These are phyloP conservation scores for Allygus modestus DNA, from an alignment of 2,888 invertebrate genomes.

Conservation along the genomic window DNA sequence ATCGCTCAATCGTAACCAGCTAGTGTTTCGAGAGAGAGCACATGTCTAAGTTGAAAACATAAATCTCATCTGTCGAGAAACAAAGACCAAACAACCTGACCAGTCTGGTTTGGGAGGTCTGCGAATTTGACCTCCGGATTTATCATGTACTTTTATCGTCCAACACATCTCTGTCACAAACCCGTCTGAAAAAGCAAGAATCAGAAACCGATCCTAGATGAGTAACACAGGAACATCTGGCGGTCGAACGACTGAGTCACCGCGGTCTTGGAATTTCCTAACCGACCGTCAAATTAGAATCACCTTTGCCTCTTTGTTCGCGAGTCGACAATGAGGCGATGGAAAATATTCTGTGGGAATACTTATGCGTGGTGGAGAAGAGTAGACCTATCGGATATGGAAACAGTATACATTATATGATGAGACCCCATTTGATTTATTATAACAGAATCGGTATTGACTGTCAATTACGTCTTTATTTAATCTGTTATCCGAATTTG, in stretches of 20 bases:
- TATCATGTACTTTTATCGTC: not conserved
- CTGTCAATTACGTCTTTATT: too few relatives aligned
- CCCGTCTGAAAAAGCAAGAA: not conserved
- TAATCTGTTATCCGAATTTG: too few relatives aligned
- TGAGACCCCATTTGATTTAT: too few relatives aligned
- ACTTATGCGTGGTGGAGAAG: not conserved
- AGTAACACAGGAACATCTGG: not conserved
- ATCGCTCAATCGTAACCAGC: too few relatives aligned
- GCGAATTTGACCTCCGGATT: not conserved
- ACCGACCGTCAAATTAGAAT: constrained; percentile 18
- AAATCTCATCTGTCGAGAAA: not conserved
- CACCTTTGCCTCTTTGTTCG: not conserved
- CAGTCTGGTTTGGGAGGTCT: not conserved
- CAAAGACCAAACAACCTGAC: constrained; percentile 2
- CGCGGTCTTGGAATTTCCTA: constrained; percentile 3
- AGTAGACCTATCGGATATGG: not conserved
- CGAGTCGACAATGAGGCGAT: constrained; percentile 13
- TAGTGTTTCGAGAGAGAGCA: too few relatives aligned
- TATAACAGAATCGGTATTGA: too few relatives aligned
- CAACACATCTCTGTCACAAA: not conserved
- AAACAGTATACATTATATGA: too few relatives aligned
- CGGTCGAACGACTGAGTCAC: not conserved
- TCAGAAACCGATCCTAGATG: not conserved
- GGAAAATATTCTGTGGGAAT: not conserved
- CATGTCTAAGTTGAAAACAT: not conserved